Base-by-base conservation (phyloP, 2,888 invertebrate genomes). In the Rhagonycha fulva region DNA sequence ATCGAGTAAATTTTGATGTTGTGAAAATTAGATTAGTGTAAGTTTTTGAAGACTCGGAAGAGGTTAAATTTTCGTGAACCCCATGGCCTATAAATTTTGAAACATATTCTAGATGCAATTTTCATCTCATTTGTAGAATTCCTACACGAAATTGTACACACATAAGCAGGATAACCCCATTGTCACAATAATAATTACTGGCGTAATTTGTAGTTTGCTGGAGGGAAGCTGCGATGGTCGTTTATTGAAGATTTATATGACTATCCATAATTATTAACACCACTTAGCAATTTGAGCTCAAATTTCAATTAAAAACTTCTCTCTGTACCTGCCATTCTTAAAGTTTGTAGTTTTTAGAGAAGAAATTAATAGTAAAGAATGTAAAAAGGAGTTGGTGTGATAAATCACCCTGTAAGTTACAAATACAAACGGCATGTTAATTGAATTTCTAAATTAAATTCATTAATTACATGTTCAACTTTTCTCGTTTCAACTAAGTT, bases 401-500 rank as follows among this genome's bases (percentile, higher is more conserved):
- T 76, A 76, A 76, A 76, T 76, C 70, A 76, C 76, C 62, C 63
- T 67, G 70, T 73, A 76, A 76, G 70, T 76, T 76, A 28, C 73
- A 72, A 77, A 77, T 74, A 79, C 77, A 77, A 76, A 78, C 70
- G 77, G 74, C 74, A 70, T 69, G 79, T 76, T 79, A 79, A 79
- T 78, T 77, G 76, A 78, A 79, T 76, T 79, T 78, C 76, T 71
- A 76, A 79, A 79, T 79, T 79, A 78, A 78, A 79, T 79, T 76
- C 79, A 79, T 79, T 78, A 79, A 79, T 79, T 79, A 79, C 77
- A 68, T 73, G 78, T 79, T 79, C 76, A 78, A 79, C 78, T 79
- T 79, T 79, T 79, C 78, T 72, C 76, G 68, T 71, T 73, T 70
- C 74, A 74, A 28, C 66, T 72, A 71, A 74, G 71, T 77, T 76